Evolutionary conservation across 2,888 invertebrate species (phyloP).

Genomic region (Cheiracanthium punctorium): DNA sequence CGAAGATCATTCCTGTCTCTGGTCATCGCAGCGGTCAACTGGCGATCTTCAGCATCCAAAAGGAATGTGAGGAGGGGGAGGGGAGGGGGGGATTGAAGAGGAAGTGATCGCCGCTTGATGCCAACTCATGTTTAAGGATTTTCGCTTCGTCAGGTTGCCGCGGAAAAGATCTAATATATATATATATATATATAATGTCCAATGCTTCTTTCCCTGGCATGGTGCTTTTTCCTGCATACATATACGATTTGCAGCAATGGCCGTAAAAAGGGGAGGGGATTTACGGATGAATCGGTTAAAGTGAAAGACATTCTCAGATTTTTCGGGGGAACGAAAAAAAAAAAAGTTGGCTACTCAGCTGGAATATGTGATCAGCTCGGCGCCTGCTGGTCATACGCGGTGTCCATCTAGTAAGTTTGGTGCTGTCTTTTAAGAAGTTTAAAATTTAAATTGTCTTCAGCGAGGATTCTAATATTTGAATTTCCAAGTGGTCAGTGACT

Average conservation of each 20-base stretch:
- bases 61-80: not conserved
- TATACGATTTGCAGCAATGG: constrained; percentile 42
- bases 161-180: not conserved
- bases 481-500: not conserved
- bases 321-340: no score
- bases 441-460: not conserved
- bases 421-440: not conserved
- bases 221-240: constrained; percentile 23
- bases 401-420: not conserved
- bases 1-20: not conserved
- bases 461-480: not conserved
- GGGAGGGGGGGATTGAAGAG: constrained; percentile 5
- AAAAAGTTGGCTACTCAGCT: not conserved
- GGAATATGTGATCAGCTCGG: constrained; percentile 5
- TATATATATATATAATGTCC: no score
- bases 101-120: constrained; percentile 64
- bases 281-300: constrained; percentile 54
- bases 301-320: constrained; percentile 43
- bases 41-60: constrained; percentile 43
- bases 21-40: constrained; percentile 57
- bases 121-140: constrained; percentile 69
- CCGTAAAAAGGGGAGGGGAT: constrained; percentile 41
- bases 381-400: not conserved
- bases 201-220: no score
- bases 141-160: constrained; percentile 43